Conservation (phyloP, 2,888 invertebrate species). For the Graphium colonna region DNA sequence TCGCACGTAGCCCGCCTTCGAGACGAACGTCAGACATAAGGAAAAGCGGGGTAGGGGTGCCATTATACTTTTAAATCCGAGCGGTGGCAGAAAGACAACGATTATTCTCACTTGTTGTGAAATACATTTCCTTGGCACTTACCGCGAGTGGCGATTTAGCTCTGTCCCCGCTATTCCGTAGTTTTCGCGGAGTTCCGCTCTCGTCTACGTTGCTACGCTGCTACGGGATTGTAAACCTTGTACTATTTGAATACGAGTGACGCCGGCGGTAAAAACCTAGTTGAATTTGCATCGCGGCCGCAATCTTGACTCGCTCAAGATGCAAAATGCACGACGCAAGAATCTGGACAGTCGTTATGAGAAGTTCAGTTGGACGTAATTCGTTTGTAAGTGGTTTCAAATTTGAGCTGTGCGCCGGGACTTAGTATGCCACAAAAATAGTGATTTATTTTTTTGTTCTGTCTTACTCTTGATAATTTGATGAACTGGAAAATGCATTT, state of each 20-base stretch:
- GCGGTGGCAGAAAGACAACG: slow-evolving; percentile 53
- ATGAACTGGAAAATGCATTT: not conserved
- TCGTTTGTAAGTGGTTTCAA: slow-evolving; percentile 26
- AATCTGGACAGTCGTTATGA: slow-evolving; percentile 49
- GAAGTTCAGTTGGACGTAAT: slow-evolving; percentile 40
- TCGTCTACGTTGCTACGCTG: slow-evolving; percentile 30
- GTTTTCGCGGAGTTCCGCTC: slow-evolving; percentile 15
- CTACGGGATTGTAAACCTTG: slow-evolving; percentile 55
- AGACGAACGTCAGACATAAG: slow-evolving; percentile 24
- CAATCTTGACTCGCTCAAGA: slow-evolving; percentile 49
- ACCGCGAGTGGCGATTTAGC: slow-evolving; percentile 70
- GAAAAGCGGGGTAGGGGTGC: slow-evolving; percentile 26
- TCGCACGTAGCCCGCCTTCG: slow-evolving; percentile 2
- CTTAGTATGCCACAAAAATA: not conserved
- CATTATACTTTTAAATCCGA: slow-evolving; percentile 52
- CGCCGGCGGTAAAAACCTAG: slow-evolving; percentile 26
- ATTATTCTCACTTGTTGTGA: slow-evolving; percentile 74
- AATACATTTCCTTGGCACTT: slow-evolving; percentile 72
- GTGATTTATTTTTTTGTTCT: not conserved
- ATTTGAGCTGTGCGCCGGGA: not conserved
- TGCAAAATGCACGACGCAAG: slow-evolving; percentile 61
- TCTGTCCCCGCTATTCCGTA: slow-evolving; percentile 43
- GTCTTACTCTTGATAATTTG: not conserved
- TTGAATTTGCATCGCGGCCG: slow-evolving; percentile 38
- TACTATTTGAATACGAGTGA: slow-evolving; percentile 37